Evolutionary conservation across 2,888 invertebrate genomes (phyloP), one percentile per base, ranked within the genome.

Genomic region (Xestoiulus laeticollis): DNA sequence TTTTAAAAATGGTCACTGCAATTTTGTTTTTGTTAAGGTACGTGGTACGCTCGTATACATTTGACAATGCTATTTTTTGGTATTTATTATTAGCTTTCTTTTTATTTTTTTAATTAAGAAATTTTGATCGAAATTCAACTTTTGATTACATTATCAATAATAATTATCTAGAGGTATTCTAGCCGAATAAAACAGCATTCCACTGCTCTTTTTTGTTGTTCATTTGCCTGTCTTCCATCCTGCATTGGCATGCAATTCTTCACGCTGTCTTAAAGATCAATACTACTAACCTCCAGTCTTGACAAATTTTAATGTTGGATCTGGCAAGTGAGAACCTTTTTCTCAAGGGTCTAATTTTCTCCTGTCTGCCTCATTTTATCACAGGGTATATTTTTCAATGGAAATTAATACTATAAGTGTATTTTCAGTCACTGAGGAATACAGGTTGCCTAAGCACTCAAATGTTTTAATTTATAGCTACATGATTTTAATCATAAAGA

Each of bases 281-380:
- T 33, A 84, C 33, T 33, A 26, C 14, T 26, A 82, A 30, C 82
- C 84, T 22, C 33, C 84, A 33, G 33, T 33, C 84, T 84, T 84
- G 84, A 84, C 84, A 84, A 84, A 33, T 84, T 68, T 84, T 84
- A 84, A 84, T 84, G 84, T 84, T 84, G 43, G 33, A 33, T 33
- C 33, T 33, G 43, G 84, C 33, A 84, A 43, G 84, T 33, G 33
- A 22, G 43, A 84, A 43, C 84, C 22, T 8, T 22, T 84, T 84
- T 14, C 84, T 84, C 84, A 38, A 43, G 84, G 84, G 84, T 84
- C 38, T 84, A 84, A 84, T 84, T 84, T 84, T 84, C 84, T n/a
- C 33, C 84, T 84, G 84, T 84, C 84, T 33, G 22, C n/a, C 8
- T 84, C 84, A 33, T 33, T 84, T 84, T 84, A 84, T 84, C 84